Base-by-base conservation (phyloP, 2,888 invertebrate species). In the Drosophila tripunctata region DNA sequence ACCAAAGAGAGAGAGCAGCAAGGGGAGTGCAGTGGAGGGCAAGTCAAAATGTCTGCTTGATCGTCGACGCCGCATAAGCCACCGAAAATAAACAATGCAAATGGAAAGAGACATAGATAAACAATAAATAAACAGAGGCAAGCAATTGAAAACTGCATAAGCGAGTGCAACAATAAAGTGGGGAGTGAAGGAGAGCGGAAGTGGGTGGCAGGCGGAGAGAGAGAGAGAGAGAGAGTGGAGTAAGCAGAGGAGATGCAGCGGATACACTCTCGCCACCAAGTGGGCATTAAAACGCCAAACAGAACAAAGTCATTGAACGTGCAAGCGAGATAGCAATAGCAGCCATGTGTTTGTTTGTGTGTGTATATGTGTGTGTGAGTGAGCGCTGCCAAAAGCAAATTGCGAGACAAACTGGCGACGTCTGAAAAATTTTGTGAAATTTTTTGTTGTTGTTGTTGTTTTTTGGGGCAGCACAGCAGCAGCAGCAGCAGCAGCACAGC, bases 81-180 rank as follows among this genome's bases (percentile, higher is more conserved):
- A 69, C 68, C 75, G 55, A 85, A 85, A 82, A 82, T 82, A 85
- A 79, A 82, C 86, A 84, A 84, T 76, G 73, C 70, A 68, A 81
- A 68, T 61, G 66, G 36, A 65, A 78, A 60, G 65, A 75, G 64
- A 75, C 78, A 80, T 79, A 83, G 84, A 83, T 80, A 80, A 83
- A 81, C 83, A 81, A 84, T 84, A 84, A 81, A 84, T 84, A 80
- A 83, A 77, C 83, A 68, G 65, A 55, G 62, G 71, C 52, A 67
- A 67, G 79, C 68, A 79, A 82, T 81, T 69, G 77, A 75, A 75
- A 80, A 77, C 63, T 78, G 76, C 70, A 77, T 55, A 50, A 51
- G 33, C 56, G 48, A 56, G 48, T 38, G 66, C 45, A 33, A 50
- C 56, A 63, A 12, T 43, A 17, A 22, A 21, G 33, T 21, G 41